Percentiles rank a stretch among this genome's conserved stretches.
phyloP scores from a whole-genome alignment of 2,113 vertebrate genomes.

The Gymnorhina tibicen region DNA sequence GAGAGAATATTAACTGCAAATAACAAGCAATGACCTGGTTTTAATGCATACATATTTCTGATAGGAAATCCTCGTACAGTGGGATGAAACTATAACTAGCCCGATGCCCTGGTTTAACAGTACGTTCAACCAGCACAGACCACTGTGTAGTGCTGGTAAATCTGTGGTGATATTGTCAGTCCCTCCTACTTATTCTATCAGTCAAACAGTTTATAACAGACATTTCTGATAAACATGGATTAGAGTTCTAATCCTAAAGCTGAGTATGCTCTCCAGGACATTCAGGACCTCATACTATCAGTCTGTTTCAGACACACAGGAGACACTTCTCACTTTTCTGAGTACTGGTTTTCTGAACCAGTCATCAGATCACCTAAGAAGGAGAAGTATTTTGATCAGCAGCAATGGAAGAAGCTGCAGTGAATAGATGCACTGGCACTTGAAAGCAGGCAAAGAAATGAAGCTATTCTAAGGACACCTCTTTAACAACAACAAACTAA shows the following conservation, averaged over 20 bases:
- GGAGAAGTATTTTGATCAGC: not conserved
- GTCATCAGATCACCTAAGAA: not conserved
- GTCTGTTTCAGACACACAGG: not conserved
- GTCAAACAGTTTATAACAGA: not conserved
- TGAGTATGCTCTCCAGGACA: not conserved
- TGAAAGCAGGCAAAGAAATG: not conserved
- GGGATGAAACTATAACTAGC: not conserved
- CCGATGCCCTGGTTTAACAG: not conserved
- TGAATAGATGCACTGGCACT: not conserved
- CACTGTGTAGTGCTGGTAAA: not conserved
- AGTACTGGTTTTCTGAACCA: not conserved
- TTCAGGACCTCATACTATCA: not conserved
- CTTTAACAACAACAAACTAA: not conserved
- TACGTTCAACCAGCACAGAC: not conserved
- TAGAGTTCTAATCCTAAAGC: not conserved
- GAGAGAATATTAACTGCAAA: not conserved
- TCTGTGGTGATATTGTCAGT: not conserved
- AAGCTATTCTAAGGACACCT: not conserved
- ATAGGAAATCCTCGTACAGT: not conserved
- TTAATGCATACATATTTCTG: not conserved
- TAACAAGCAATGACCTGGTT: not conserved
- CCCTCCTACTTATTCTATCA: not conserved
- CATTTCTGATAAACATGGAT: not conserved
- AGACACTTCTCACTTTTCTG: not conserved
- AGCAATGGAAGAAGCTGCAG: not conserved